Percentiles rank a stretch among this genome's conserved stretches.
phyloP scores from a whole-genome alignment of 1,140 invertebrate genomes.

The Bathynomus jamesi region DNA sequence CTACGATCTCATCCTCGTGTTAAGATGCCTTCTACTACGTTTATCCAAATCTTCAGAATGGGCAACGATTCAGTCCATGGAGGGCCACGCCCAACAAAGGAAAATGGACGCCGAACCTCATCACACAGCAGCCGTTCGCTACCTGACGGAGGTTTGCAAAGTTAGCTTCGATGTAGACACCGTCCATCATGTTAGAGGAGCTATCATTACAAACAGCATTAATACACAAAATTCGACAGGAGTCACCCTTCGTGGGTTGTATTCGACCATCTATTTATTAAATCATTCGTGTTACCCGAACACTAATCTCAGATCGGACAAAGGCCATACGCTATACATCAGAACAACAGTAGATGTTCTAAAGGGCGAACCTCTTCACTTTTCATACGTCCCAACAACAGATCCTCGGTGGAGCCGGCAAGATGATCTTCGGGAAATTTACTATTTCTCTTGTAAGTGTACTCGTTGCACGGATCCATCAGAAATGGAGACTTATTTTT shows the following conservation, averaged over 20 bases:
- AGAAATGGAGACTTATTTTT: slow-evolving; percentile 31
- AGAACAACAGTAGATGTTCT: slow-evolving; percentile 52
- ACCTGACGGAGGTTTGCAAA: slow-evolving; percentile 21
- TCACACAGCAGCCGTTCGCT: slow-evolving; percentile 22
- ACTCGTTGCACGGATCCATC: slow-evolving; percentile 33
- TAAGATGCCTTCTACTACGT: slow-evolving; percentile 27
- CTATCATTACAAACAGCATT: slow-evolving; percentile 23
- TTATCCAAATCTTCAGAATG: slow-evolving; percentile 13
- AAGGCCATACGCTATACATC: slow-evolving; percentile 56
- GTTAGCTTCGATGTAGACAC: slow-evolving; percentile 10
- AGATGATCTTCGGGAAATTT: slow-evolving; percentile 55
- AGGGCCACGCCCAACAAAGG: slow-evolving; percentile 29
- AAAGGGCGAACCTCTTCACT: slow-evolving; percentile 56
- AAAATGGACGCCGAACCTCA: slow-evolving; percentile 22
- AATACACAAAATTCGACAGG: slow-evolving; percentile 16
- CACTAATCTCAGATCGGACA: slow-evolving; percentile 66
- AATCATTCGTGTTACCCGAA: slow-evolving; percentile 71
- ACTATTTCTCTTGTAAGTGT: slow-evolving; percentile 56
- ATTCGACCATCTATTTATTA: slow-evolving; percentile 60
- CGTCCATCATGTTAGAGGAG: slow-evolving; percentile 18
- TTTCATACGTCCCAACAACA: slow-evolving; percentile 65
- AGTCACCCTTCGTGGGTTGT: slow-evolving; percentile 54
- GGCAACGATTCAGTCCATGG: slow-evolving; percentile 22
- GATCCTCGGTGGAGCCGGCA: slow-evolving; percentile 64
- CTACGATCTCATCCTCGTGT: slow-evolving; percentile 31